Evolutionary conservation across 2,888 invertebrate genomes (phyloP), one percentile per base, ranked within the genome.

Genomic region (Chirona hameri): DNA sequence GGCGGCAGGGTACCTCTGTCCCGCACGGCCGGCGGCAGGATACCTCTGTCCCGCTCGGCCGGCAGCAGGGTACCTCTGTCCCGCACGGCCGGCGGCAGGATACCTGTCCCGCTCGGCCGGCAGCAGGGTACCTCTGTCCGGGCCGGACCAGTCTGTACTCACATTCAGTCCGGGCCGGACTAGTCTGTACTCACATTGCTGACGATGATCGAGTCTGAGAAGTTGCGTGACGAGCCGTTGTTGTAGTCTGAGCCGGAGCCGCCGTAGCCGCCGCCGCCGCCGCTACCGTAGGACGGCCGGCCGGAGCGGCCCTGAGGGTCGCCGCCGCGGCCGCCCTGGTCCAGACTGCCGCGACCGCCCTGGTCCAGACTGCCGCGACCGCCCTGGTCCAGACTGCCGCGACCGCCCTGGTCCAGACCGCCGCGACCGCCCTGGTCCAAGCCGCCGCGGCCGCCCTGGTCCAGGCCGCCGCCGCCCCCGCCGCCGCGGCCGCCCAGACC

Each of bases 191-290:
- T 90, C 88, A 93, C 93, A 89, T 93, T 93, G 88, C 91, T 92
- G 83, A 93, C 91, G 83, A 93, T 88, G 85, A 93, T 91, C 7
- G 92, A 92, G 85, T 92, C 92, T 0, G 91, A 91, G 31, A 84
- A 69, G 79, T 69, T 39, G 4, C 86, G 86, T n/a, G 65, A 24
- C 46, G 80, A 55, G 76, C 76, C 48, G 72, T 60, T 24, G 79
- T 46, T 24, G 79, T 46, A 82, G 82, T 55, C 60, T 31, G 48
- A 14, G 81, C 27, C 31, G 55, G 65, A 27, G 87, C 21, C 21
- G 18, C 72, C 72, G 72, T 7, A 72, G 3, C 31, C 31, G 31
- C 31, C 31, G 31, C 72, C 72, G 39, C 76, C 46, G 12, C 65
- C 65, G 21, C n/a, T 7, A 39, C n/a, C 24, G 76, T 27, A 76